Percentiles rank a stretch among this genome's conserved stretches.
Conservation (phyloP, 1,140 invertebrate species). For the Bombus cullumanus region DNA sequence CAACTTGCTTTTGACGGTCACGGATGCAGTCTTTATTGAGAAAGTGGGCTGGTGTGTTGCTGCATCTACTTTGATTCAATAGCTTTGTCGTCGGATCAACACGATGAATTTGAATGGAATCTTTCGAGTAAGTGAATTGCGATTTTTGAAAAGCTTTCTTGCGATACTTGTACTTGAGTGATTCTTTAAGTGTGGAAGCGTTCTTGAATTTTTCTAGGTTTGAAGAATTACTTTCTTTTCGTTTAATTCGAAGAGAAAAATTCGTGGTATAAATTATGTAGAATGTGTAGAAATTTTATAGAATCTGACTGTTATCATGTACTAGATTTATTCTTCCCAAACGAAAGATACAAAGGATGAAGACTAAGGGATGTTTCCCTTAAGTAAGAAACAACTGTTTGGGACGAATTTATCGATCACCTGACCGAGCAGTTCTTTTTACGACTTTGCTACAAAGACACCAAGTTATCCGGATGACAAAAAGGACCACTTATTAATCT, state of each 20-base stretch:
- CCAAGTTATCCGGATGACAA: neutral
- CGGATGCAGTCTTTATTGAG: neutral
- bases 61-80: neutral
- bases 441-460: neutral
- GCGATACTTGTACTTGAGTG: neutral
- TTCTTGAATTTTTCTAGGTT: neutral
- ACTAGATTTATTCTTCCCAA: neutral
- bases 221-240: neutral
- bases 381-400: neutral
- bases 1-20: neutral
- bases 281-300: no score
- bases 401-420: neutral
- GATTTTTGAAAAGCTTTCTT: neutral
- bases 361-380: neutral
- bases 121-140: neutral
- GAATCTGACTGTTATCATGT: neutral
- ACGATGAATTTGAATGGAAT: no score
- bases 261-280: no score
- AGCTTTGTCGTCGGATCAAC: neutral
- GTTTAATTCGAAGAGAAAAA: neutral
- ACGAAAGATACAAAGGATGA: neutral
- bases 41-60: neutral
- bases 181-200: neutral
- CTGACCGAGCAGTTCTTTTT: neutral
- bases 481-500: slow-evolving; percentile 53